Base-by-base conservation (phyloP, 2,888 invertebrate species). In the Eilema sororculum region DNA sequence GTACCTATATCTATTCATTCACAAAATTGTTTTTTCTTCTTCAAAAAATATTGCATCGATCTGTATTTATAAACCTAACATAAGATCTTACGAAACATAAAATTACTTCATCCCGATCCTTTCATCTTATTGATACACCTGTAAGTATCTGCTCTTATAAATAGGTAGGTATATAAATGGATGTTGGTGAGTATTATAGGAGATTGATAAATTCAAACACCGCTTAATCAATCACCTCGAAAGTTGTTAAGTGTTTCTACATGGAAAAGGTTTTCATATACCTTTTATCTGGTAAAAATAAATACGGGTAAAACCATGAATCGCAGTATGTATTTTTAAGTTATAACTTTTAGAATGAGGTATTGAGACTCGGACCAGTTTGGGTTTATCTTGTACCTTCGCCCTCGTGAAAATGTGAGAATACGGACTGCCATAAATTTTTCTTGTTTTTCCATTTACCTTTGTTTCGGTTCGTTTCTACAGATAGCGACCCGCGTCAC, bases 381-480 rank as follows among this genome's bases (percentile, higher is more conserved):
- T 75, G 73, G 75, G 81, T 85, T 86, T 84, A 86, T 86, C 82
- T 73, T 67, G 76, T 78, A 82, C 78, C 78, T 78, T 80, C 80
- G 80, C 84, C 78, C 77, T 80, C 79, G 81, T 84, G 73, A 84
- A 87, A 84, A 86, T 87, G 83, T 84, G 76, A 83, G 83, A 86
- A 85, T 86, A 83, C 81, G 81, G 68, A 86, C 86, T 87, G 79
- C 87, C 86, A 87, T 90, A 90, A 92, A 89, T 87, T 87, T 88
- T 85, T 89, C 86, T 86, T 86, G 86, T 86, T 86, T 84, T 80
- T 85, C 85, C 83, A 87, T 89, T 88, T 87, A 87, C 86, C 86
- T 88, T 84, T 86, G 83, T 85, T 84, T 86, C 84, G 81, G 52
- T 52, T 80, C 72, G 80, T 82, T 88, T 87, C 82, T 83, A 75